Evolutionary conservation across 2,113 vertebrate genomes (phyloP).

Genomic region (Nothoprocta perdicaria): DNA sequence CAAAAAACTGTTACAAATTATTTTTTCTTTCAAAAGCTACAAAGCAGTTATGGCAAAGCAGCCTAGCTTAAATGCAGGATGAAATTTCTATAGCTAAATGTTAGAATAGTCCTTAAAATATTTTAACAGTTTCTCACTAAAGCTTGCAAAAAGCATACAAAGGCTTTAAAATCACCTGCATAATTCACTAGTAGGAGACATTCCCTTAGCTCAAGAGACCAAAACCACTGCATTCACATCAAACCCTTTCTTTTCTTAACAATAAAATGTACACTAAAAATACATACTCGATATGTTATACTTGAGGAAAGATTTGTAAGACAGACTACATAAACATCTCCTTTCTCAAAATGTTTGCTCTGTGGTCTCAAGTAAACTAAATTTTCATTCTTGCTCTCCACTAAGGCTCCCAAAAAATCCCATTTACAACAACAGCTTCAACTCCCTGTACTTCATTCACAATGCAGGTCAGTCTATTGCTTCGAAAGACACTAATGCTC

Average conservation of each 20-base stretch:
- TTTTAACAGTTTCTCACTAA: neutral
- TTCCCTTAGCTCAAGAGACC: neutral
- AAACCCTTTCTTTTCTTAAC: neutral
- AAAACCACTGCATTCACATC: neutral
- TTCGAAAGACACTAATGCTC: conserved; percentile 15
- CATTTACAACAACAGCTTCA: conserved; percentile 26
- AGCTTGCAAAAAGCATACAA: neutral
- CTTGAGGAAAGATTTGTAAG: neutral
- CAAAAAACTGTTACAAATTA: fast-evolving
- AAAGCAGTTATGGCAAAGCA: neutral
- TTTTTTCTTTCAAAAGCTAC: neutral
- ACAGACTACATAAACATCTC: neutral
- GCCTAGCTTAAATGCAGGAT: neutral
- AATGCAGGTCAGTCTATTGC: neutral
- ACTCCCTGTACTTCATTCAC: conserved; percentile 31
- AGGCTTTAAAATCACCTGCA: fast-evolving
- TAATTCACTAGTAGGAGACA: neutral
- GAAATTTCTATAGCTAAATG: neutral
- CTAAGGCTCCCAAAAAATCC: conserved; percentile 35
- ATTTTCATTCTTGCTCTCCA: conserved; percentile 22
- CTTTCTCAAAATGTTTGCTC: neutral
- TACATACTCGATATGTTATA: fast-evolving
- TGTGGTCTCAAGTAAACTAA: conserved; percentile 36
- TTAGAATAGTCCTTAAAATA: neutral
- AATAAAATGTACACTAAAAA: neutral